phyloP scores from a whole-genome alignment of 1,140 invertebrate genomes.

The Papilio glaucus region DNA sequence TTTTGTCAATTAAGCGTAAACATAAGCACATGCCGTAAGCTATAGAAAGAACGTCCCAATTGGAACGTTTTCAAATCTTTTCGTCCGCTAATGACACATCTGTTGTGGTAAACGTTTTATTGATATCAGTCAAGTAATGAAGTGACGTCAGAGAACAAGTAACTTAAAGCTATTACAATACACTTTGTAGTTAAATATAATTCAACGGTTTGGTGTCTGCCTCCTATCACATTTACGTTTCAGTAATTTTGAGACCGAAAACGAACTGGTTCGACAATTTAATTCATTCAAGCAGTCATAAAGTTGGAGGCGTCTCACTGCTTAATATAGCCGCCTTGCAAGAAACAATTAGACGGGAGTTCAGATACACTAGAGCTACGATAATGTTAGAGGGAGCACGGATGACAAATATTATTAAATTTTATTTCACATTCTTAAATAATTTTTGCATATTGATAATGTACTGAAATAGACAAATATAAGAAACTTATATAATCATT shows the following conservation, averaged over 20 bases:
- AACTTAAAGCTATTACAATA: not conserved
- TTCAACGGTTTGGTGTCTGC: slow-evolving; percentile 36
- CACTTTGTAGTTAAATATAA: slow-evolving; percentile 9
- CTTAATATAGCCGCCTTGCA: slow-evolving; percentile 80
- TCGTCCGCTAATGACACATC: too few relatives aligned
- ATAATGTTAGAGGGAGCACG: slow-evolving; percentile 55
- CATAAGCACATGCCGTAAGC: too few relatives aligned
- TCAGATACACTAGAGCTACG: slow-evolving; percentile 61
- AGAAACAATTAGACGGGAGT: slow-evolving; percentile 81
- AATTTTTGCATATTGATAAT: too few relatives aligned
- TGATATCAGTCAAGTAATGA: too few relatives aligned
- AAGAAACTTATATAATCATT: too few relatives aligned
- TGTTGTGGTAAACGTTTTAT: too few relatives aligned
- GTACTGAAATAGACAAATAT: too few relatives aligned
- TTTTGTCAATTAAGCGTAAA: too few relatives aligned
- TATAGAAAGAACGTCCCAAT: too few relatives aligned
- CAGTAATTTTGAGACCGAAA: slow-evolving; percentile 64
- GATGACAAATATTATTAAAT: slow-evolving; percentile 27
- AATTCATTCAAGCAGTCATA: slow-evolving; percentile 81
- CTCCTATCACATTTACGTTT: slow-evolving; percentile 51
- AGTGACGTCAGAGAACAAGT: too few relatives aligned
- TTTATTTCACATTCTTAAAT: not conserved
- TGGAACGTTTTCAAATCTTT: too few relatives aligned
- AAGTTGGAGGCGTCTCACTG: slow-evolving; percentile 75
- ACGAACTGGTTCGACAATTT: slow-evolving; percentile 77